These are phyloP conservation scores for Lerista edwardsae DNA, from an alignment of 2,797 vertebrate species.

Conservation along the genomic window DNA sequence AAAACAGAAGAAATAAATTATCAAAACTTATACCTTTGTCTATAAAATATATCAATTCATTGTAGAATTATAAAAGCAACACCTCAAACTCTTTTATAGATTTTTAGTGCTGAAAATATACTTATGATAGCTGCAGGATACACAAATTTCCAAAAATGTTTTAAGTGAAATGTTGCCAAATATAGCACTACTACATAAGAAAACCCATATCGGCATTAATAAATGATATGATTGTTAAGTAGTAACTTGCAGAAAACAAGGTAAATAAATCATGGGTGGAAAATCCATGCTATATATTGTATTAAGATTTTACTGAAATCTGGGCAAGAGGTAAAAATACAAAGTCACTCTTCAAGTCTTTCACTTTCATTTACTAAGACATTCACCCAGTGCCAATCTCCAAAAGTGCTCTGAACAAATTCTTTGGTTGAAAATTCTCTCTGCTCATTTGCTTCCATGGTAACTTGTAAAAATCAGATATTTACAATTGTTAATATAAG, in stretches of 20 bases:
- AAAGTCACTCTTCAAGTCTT: not conserved
- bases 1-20: slow-evolving; percentile 42
- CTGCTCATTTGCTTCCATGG: not conserved
- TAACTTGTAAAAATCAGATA: too few species aligned
- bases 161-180: not conserved
- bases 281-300: too few species aligned
- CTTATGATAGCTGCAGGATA: not conserved
- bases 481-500: not conserved
- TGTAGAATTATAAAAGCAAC: not conserved
- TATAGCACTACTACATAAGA: not conserved
- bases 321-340: not conserved
- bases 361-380: not conserved
- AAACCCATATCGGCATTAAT: not conserved
- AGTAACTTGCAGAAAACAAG: not conserved
- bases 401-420: not conserved
- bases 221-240: not conserved
- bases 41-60: not conserved
- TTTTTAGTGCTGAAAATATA: not conserved
- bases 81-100: not conserved
- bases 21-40: not conserved
- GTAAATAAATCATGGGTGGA: not conserved
- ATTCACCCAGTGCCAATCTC: not conserved
- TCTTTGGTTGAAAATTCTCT: not conserved
- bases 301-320: not conserved
- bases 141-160: not conserved